Base-by-base conservation (phyloP, 2,113 vertebrate genomes). In the Xiphophorus maculatus region DNA sequence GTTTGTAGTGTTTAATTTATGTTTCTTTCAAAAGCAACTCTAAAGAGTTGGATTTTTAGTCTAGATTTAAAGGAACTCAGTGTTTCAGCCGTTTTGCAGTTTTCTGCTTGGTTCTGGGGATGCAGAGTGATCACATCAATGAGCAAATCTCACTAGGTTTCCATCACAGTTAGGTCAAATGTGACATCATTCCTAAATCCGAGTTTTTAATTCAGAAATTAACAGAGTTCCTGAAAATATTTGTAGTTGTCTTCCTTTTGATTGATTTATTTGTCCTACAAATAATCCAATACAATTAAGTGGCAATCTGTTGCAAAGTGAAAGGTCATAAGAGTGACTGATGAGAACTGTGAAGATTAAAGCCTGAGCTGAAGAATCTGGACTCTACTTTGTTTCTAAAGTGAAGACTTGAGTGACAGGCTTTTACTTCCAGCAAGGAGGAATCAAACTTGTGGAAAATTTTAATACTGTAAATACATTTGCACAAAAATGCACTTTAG, bases 351-450 rank as follows among this genome's bases (percentile, higher is more conserved):
- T 11, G 67, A 40, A 19, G 66, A 44, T 58, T 27, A 2, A 12
- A 82, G 48, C 42, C 37, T 5, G 3, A 48, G 61, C 17, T 60
- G 61, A 30, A 61, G 30, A 74, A 61, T 37, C 61, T 33, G 17
- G 27, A 60, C 64, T n/a, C 13, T n/a, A 77, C 44, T 66, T 70
- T 58, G 32, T 0, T 54, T 71, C 61, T 29, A 33, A 62, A 78
- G 17, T 14, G 51, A 29, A 51, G 15, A 66, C 54, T 33, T 73
- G 9, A 79, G 48, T 28, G 40, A 28, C 37, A 74, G 35, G 62
- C 48, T 69, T 74, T 87, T 68, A 54, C 70, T 73, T 37, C 54
- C 25, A 29, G 37, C 42, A 58, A 44, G 69, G 71, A 74, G 63
- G 60, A 51, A 63, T 44, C 25, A 11, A 65, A 66, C 54, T 32